Base-by-base conservation (phyloP, 2,797 vertebrate species). In the Novumbra hubbsi region DNA sequence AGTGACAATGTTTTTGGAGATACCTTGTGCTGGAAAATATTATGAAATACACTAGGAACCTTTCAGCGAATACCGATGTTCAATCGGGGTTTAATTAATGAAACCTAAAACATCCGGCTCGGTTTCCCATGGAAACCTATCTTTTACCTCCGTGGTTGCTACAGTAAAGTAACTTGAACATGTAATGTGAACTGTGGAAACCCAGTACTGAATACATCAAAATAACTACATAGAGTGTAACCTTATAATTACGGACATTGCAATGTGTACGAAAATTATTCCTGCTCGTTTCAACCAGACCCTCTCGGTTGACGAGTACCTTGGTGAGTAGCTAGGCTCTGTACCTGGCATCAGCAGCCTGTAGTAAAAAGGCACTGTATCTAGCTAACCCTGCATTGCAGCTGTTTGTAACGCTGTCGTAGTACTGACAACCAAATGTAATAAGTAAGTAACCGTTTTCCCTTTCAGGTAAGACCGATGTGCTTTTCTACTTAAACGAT, bases 401-500 rank as follows among this genome's bases (percentile, higher is more conserved):
- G 34, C 34, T 38, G 34, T 38, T 38, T 38, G 34, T 38, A 3
- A 38, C 34, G 34, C 34, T 38, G 4, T 7, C 5, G 34, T 38
- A 38, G 34, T 38, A 38, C 8, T 38, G 1, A 38, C 4, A 7
- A 38, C 34, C 34, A 38, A 38, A 38, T 38, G 34, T 38, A 38
- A 38, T 38, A 38, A 38, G 34, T 7, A 38, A 38, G 34, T 38
- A 55, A 66, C 45, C 5, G 2, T 57, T 57, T 28, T 21, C 28
- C 70, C 62, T 72, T 72, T 11, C 87, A 99, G 98, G 94, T 77
- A 95, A 96, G 86, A 95, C 91, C 73, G 93, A 95, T 76, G 96
- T 97, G 80, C 88, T 96, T 73, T 97, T 96, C 0, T 99, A 99
- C 83, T 91, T 99, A 88, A 96, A 95, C 74, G 98, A 99, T 85